Conservation (phyloP, 2,113 vertebrate species). For the Cricetomys ansorgei region DNA sequence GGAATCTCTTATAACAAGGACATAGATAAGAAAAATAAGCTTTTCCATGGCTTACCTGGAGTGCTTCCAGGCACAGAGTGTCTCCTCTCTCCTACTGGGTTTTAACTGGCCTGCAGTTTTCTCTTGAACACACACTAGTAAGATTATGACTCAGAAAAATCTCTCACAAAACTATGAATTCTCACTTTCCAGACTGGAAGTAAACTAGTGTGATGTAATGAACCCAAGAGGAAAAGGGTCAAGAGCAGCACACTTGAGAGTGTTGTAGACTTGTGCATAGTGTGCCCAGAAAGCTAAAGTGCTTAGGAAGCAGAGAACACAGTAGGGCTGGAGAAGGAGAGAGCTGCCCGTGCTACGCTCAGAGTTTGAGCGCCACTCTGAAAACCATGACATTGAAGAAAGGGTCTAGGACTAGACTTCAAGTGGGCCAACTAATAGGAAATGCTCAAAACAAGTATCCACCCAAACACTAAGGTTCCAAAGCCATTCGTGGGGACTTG, state of each 20-base stretch:
- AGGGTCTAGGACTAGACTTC: not conserved
- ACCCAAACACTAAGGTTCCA: not conserved
- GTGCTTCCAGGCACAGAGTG: not conserved
- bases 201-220: not conserved
- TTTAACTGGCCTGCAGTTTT: not conserved
- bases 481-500: not conserved
- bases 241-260: not conserved
- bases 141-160: constrained; percentile 5
- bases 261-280: not conserved
- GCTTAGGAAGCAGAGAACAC: not conserved
- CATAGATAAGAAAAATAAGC: not conserved
- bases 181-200: not conserved
- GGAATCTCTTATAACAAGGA: not conserved
- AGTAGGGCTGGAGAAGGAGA: not conserved
- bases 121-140: not conserved
- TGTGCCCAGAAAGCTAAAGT: not conserved
- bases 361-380: no score
- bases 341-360: not conserved
- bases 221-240: not conserved
- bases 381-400: not conserved
- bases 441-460: not conserved
- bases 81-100: not conserved
- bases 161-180: constrained; percentile 23
- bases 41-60: not conserved
- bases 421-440: not conserved